Conservation (phyloP, 92 coral and sea anemone genomes). For the Heteractis magnifica region DNA sequence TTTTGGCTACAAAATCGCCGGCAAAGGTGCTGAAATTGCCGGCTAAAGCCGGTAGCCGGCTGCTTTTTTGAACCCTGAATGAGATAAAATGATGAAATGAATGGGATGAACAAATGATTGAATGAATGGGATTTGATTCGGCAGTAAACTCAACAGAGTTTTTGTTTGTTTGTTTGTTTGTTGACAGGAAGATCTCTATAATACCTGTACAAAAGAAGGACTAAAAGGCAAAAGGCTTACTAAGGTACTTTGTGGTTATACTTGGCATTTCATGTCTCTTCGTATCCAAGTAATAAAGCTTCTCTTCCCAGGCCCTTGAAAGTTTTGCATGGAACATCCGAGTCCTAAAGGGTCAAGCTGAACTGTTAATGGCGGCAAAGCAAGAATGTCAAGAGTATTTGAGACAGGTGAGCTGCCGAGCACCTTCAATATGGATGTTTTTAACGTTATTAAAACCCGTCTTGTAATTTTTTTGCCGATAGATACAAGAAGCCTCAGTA, state of each 20-base stretch:
- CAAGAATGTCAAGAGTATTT: conserved; percentile 90
- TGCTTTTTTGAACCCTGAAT: too few species aligned
- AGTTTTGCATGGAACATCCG: conserved; percentile 96
- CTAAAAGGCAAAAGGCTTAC: conserved; percentile 84
- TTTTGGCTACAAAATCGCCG: too few species aligned
- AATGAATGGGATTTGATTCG: not conserved
- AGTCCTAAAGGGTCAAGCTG: conserved; percentile 96
- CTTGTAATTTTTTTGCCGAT: not conserved
- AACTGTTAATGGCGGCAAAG: conserved; percentile 78
- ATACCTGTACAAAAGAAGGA: conserved; percentile 83
- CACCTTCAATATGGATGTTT: not conserved
- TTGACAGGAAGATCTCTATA: conserved; percentile 83
- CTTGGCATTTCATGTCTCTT: not conserved
- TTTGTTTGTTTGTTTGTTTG: not conserved
- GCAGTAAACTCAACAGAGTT: too few species aligned
- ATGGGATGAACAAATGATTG: not conserved
- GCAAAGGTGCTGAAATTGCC: too few species aligned
- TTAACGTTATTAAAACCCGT: not conserved
- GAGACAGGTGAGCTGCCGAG: conserved; percentile 69
- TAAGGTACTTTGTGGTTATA: conserved; percentile 47
- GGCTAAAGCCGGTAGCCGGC: too few species aligned
- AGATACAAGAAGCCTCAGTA: conserved; percentile 91
- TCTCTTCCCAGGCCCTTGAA: conserved; percentile 73
- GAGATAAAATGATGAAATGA: not conserved
- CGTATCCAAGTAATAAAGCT: not conserved